These are phyloP conservation scores for Ectropis grisescens DNA, from an alignment of 1,140 invertebrate species.

Conservation along the genomic window DNA sequence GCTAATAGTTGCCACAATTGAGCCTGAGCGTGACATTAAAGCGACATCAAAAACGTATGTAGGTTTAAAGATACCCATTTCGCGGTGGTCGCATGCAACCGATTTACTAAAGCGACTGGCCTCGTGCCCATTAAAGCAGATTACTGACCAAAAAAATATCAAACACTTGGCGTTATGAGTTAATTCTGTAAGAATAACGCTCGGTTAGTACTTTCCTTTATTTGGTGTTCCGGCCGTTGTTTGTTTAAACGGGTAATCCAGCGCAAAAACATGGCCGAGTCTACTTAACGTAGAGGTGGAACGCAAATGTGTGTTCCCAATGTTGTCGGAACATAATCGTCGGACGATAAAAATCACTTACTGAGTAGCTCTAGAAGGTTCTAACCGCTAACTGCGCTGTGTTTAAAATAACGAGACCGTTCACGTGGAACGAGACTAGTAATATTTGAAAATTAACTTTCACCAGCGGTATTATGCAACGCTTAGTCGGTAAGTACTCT, in stretches of 20 bases:
- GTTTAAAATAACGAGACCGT: slow-evolving; percentile 19
- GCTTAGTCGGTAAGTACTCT: too few species aligned
- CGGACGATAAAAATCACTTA: slow-evolving; percentile 50
- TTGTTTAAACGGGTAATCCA: slow-evolving; percentile 64
- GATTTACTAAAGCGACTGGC: slow-evolving; percentile 62
- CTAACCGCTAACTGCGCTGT: slow-evolving; percentile 25
- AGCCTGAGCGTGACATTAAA: slow-evolving; percentile 51
- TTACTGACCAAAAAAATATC: slow-evolving; percentile 60
- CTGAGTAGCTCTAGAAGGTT: slow-evolving; percentile 25
- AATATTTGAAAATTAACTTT: slow-evolving; percentile 22
- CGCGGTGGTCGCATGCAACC: slow-evolving; percentile 52
- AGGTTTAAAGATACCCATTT: slow-evolving; percentile 66
- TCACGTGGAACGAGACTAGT: slow-evolving; percentile 17
- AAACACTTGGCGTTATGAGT: slow-evolving; percentile 62
- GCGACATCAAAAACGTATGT: slow-evolving; percentile 61
- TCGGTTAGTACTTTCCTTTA: slow-evolving; percentile 62
- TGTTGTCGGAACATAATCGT: slow-evolving; percentile 36
- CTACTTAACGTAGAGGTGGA: slow-evolving; percentile 38
- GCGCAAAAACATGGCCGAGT: slow-evolving; percentile 44
- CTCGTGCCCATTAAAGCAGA: slow-evolving; percentile 62
- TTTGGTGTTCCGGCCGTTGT: slow-evolving; percentile 52
- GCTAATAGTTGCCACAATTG: slow-evolving; percentile 61
- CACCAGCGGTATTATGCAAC: slow-evolving; percentile 9
- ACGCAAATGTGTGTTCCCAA: slow-evolving; percentile 40
- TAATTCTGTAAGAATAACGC: slow-evolving; percentile 68